Base-by-base conservation (phyloP, 2,797 vertebrate genomes). In the Liasis olivaceus region DNA sequence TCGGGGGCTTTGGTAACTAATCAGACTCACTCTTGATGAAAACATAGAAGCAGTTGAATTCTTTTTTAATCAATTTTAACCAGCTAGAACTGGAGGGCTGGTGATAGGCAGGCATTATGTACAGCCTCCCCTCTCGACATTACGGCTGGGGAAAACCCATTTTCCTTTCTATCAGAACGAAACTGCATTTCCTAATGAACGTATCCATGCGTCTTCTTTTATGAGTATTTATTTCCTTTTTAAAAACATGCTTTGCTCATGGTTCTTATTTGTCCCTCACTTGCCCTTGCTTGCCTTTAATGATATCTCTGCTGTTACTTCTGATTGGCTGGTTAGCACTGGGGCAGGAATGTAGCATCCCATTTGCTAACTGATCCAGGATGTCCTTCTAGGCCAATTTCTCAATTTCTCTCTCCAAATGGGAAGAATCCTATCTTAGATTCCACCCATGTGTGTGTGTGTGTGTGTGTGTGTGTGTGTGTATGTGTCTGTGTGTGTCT, bases 341-440 rank as follows among this genome's bases (percentile, higher is more conserved):
- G 66, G 66, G 14, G 36, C 51, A 51, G 51, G 51, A 7, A 1
- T 51, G 7, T 51, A 51, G 5, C 15, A 72, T 72, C 31, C 59
- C 5, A 36, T 36, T 60, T 60, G 59, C 17, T 60, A 93, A 60
- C 1, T 92, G 90, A 91, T 92, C 88, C 85, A 94, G 94, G 88
- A 88, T n/a, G 91, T 31, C 66, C 91, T 93, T 77, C 86, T 90
- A 15, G 87, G 58, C 90, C 85, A 92, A 15, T 60, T 60, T 17
- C 17, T 60, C 15, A 0, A 5, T 60, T 20, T 60, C 59, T 4
- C 51, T 6, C 51, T 7, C 51, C 7, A 51, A 51, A 6, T 51
- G 51, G 51, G 5, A 51, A 51, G 51, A 51, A 51, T 51, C 51
- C 51, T 51, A 51, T 51, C 7, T 51, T 51, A 51, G 51, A 51